Conservation (phyloP, 2,797 vertebrate species). For the Clarias pachynema region DNA sequence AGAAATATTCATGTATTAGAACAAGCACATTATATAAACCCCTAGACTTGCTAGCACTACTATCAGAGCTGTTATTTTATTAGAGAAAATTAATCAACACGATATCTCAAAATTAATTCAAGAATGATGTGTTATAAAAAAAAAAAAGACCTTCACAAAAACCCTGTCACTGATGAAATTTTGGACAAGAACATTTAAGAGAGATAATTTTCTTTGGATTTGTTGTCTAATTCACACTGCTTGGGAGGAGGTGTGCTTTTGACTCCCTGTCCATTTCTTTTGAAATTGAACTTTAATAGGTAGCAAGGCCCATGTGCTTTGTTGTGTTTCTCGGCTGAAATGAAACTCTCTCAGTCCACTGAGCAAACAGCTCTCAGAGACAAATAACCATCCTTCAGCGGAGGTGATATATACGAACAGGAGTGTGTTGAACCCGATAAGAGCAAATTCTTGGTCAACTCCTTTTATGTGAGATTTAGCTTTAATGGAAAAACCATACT, state of each 20-base stretch:
- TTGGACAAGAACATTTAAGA: background rate
- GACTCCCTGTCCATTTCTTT: conserved; percentile 17
- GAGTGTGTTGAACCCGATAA: conserved; percentile 16
- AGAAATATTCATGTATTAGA: background rate
- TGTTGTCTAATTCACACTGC: conserved; percentile 14
- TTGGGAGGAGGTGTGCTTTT: conserved; percentile 9
- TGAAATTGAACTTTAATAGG: conserved; percentile 31
- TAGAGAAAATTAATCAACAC: background rate
- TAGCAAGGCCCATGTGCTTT: conserved; percentile 25
- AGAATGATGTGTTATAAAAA: background rate
- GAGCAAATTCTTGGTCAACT: conserved; percentile 31
- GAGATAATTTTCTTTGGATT: background rate
- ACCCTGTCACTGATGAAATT: background rate
- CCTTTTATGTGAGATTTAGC: conserved; percentile 45
- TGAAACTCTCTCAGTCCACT: conserved; percentile 40
- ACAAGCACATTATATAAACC: background rate
- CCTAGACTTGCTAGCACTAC: background rate
- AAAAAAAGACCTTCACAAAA: background rate
- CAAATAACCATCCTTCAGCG: conserved; percentile 29
- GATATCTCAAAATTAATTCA: background rate
- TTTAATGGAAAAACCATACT: conserved; percentile 50
- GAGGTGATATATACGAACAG: conserved; percentile 45
- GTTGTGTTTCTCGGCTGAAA: conserved; percentile 43
- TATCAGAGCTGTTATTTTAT: background rate
- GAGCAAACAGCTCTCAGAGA: conserved; percentile 37